Base-by-base conservation (phyloP, 2,113 vertebrate genomes). In the Acrocephalus kingi region DNA sequence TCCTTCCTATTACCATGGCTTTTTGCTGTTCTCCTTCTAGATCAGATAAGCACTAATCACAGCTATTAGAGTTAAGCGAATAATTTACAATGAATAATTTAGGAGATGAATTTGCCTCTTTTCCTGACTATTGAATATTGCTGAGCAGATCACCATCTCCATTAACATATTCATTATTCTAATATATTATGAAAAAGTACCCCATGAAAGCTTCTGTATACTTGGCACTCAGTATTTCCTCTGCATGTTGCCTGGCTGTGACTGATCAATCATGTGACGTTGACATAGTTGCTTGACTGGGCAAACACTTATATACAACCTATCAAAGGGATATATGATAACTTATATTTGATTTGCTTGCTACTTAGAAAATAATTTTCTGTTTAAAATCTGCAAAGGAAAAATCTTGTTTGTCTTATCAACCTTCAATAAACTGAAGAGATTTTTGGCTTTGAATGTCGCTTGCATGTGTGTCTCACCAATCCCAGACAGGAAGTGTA, bases 41-140 rank as follows among this genome's bases (percentile, higher is more conserved):
- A 91, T 94, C 52, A 89, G 73, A n/a, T 89, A 77, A 78, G 45
- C 49, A 76, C 45, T 84, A 89, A 94, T 84, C 63, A 94, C 61
- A 35, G 73, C 67, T 82, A 84, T 84, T 94, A 91, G 41, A 94
- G n/a, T 74, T 82, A 93, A 87, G 56, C 2, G 3, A 96, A 87
- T 92, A 89, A 96, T 94, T 94, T 79, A 20, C 80, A 84, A 72
- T 87, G 48, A 92, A 92, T 95, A 95, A 87, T 80, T 91, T 82
- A 91, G 37, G 67, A 94, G 58, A 91, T 68, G 19, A 85, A 87
- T 92, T 89, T 84, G 17, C 77, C 37, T 84, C 52, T 92, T 94
- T 88, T 89, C 71, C 37, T 93, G 64, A 73, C 45, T 91, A 25
- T 33, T 46, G 61, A 94, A 81, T 94, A 64, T 67, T 78, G 46